phyloP scores from a whole-genome alignment of 1,140 invertebrate genomes.

The Formica exsecta region DNA sequence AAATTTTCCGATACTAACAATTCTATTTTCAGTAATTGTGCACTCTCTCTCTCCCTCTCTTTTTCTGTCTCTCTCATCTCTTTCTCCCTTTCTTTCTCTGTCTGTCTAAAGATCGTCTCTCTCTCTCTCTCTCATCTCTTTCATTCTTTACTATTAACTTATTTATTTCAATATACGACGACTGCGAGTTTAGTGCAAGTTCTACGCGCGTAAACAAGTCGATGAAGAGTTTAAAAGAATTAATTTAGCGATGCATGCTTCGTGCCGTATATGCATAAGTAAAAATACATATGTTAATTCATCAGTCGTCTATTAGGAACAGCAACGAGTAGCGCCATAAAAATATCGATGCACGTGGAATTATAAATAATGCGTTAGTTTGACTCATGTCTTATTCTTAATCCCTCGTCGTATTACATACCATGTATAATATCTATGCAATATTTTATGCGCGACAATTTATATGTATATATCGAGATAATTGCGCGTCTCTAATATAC shows the following conservation, averaged over 20 bases:
- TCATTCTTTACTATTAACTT: neutral
- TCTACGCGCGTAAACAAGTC: constrained; percentile 27
- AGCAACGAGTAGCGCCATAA: constrained; percentile 36
- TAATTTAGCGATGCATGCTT: constrained; percentile 41
- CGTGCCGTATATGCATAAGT: constrained; percentile 18
- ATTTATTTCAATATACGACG: neutral
- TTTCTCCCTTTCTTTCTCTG: no score
- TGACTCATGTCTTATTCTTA: neutral
- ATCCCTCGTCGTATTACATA: constrained; percentile 2
- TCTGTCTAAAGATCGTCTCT: no score
- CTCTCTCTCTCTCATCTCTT: no score
- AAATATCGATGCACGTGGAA: constrained; percentile 64
- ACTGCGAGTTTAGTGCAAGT: neutral
- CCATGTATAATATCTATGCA: neutral
- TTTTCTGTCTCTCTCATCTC: no score
- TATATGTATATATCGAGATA: neutral
- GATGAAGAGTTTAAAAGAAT: constrained; percentile 36
- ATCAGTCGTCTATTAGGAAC: constrained; percentile 11
- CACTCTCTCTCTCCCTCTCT: neutral
- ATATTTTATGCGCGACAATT: neutral
- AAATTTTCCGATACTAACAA: neutral
- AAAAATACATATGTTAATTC: constrained; percentile 39
- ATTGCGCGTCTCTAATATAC: neutral
- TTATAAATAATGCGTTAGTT: neutral
- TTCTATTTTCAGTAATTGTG: constrained; percentile 9